Percentiles rank a stretch among this genome's conserved stretches.
Evolutionary conservation across 2,797 vertebrate species (phyloP).

Genomic region (Myotis daubentonii): DNA sequence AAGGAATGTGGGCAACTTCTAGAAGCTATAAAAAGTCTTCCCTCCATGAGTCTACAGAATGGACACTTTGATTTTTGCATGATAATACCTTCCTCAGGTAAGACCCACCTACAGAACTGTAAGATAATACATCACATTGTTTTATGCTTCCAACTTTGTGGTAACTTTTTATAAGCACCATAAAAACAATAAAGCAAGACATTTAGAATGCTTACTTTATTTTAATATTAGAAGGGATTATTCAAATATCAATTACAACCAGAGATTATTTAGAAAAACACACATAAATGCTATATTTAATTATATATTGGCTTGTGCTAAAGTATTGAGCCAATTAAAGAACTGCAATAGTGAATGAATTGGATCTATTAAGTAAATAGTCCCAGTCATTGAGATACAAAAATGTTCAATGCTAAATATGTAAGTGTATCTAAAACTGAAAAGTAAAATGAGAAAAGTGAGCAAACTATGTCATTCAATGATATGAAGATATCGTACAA

Average conservation of each 20-base stretch:
- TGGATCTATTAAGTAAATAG: not conserved
- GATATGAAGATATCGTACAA: not conserved
- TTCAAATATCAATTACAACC: not conserved
- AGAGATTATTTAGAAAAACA: not conserved
- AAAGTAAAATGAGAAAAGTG: not conserved
- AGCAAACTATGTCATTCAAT: not conserved
- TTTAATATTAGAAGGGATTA: not conserved
- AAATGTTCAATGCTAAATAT: not conserved
- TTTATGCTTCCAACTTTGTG: not conserved
- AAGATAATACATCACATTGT: not conserved
- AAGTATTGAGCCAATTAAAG: not conserved
- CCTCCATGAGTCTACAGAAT: not conserved
- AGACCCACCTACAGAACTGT: not conserved
- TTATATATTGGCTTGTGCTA: not conserved
- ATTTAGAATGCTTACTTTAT: not conserved
- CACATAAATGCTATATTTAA: not conserved
- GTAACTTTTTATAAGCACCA: not conserved
- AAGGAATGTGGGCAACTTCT: not conserved
- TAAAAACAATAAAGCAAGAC: not conserved
- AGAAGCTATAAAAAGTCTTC: not conserved
- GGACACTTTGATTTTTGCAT: not conserved
- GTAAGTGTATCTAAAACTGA: not conserved
- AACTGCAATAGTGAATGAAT: not conserved
- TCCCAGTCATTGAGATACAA: not conserved
- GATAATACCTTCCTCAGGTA: not conserved